Evolutionary conservation across 2,797 vertebrate species (phyloP).

Genomic region (Lutjanus argentimaculatus): DNA sequence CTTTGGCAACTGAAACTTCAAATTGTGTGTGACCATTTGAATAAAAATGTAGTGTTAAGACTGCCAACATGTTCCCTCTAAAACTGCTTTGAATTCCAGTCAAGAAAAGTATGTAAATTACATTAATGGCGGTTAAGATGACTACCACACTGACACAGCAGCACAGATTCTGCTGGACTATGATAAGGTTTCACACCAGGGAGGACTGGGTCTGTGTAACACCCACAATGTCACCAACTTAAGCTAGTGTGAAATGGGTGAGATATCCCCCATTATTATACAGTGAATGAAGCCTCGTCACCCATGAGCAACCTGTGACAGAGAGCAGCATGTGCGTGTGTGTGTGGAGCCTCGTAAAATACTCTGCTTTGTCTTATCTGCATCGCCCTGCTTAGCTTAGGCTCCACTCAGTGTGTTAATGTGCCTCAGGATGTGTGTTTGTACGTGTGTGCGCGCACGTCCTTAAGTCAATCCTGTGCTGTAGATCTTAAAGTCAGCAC

Average conservation of each 20-base stretch:
- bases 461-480: slow-evolving; percentile 41
- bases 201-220: slow-evolving; percentile 30
- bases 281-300: slow-evolving; percentile 40
- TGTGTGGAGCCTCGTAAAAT: slow-evolving; percentile 31
- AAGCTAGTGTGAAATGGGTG: slow-evolving; percentile 34
- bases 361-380: slow-evolving; percentile 41
- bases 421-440: slow-evolving; percentile 38
- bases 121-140: slow-evolving; percentile 1
- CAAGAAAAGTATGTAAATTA: slow-evolving; percentile 2
- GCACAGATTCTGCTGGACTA: slow-evolving; percentile 26
- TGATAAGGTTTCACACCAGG: slow-evolving; percentile 20
- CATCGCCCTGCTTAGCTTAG: slow-evolving; percentile 22
- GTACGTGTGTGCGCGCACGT: background rate
- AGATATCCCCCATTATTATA: slow-evolving; percentile 32
- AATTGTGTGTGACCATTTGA: background rate
- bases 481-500: slow-evolving; percentile 52
- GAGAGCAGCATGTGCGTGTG: slow-evolving; percentile 11
- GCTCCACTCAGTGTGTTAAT: slow-evolving; percentile 32
- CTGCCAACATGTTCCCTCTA: background rate
- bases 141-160: slow-evolving; percentile 30
- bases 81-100: slow-evolving; percentile 21
- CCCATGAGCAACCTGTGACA: slow-evolving; percentile 26
- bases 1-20: background rate
- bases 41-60: background rate
- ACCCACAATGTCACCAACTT: slow-evolving; percentile 27